phyloP scores from a whole-genome alignment of 2,113 vertebrate species.

The Oreamnos americanus region DNA sequence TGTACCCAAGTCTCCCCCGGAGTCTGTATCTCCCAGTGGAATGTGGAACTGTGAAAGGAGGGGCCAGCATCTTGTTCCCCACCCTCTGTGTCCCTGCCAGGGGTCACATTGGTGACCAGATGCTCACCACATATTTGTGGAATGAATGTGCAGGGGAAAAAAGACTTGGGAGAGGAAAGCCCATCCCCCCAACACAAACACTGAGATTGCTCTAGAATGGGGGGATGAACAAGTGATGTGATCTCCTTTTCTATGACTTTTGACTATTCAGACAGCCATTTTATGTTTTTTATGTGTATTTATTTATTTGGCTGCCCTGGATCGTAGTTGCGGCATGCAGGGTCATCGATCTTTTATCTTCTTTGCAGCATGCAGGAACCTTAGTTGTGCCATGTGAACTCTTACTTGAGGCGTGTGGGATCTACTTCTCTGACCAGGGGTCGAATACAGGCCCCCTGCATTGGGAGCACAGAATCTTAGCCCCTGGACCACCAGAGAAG shows the following conservation, averaged over 20 bases:
- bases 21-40: background rate
- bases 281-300: background rate
- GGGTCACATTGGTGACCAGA: background rate
- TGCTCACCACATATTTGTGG: background rate
- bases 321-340: background rate
- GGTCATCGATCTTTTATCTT: background rate
- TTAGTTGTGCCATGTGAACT: background rate
- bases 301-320: background rate
- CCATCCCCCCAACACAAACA: too few relatives aligned
- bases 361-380: background rate
- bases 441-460: background rate
- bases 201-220: background rate
- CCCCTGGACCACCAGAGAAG: background rate
- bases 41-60: background rate
- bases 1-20: rapidly evolving
- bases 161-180: background rate
- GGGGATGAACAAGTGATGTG: background rate
- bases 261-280: background rate
- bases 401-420: background rate
- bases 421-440: background rate
- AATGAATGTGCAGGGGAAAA: background rate
- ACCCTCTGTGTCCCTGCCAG: too few relatives aligned
- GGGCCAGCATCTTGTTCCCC: background rate
- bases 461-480: background rate
- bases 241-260: background rate